Evolutionary conservation across 2,888 invertebrate genomes (phyloP), one percentile per base, ranked within the genome.

Genomic region (Stegana nigrithorax): DNA sequence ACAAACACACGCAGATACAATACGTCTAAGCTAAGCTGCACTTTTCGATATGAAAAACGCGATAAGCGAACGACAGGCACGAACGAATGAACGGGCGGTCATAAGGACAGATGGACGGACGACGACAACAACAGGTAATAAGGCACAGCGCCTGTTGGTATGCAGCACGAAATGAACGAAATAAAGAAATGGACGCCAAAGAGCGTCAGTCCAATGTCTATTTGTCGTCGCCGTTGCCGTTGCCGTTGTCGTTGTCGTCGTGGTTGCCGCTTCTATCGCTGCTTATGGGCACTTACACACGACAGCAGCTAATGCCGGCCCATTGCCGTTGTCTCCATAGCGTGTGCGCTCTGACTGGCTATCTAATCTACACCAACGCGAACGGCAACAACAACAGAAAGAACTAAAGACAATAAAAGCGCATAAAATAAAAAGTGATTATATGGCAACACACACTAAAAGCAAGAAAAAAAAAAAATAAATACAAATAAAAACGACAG

Each of bases 401-500:
- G 14, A n/a, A n/a, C 70, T 75, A 79, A 75, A 75, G 75, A 75
- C 75, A 75, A 75, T 75, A 75, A 75, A 76, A 74, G 66, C 66
- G n/a, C n/a, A n/a, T n/a, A n/a, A n/a, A n/a, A n/a, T n/a, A n/a
- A n/a, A n/a, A n/a, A n/a, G n/a, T n/a, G n/a, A n/a, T n/a, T n/a
- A n/a, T n/a, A n/a, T n/a, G n/a, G n/a, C n/a, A n/a, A n/a, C n/a
- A n/a, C n/a, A n/a, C n/a, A n/a, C n/a, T n/a, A n/a, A n/a, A n/a
- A n/a, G n/a, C n/a, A n/a, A n/a, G n/a, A n/a, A n/a, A n/a, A n/a
- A n/a, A n/a, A n/a, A n/a, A n/a, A n/a, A n/a, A n/a, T n/a, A n/a
- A n/a, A n/a, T n/a, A n/a, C n/a, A n/a, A n/a, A n/a, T n/a, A n/a
- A n/a, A n/a, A n/a, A n/a, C n/a, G n/a, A n/a, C n/a, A n/a, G n/a